Evolutionary conservation across 2,888 invertebrate species (phyloP), one percentile per base, ranked within the genome.

Genomic region (Apotomis capreana): DNA sequence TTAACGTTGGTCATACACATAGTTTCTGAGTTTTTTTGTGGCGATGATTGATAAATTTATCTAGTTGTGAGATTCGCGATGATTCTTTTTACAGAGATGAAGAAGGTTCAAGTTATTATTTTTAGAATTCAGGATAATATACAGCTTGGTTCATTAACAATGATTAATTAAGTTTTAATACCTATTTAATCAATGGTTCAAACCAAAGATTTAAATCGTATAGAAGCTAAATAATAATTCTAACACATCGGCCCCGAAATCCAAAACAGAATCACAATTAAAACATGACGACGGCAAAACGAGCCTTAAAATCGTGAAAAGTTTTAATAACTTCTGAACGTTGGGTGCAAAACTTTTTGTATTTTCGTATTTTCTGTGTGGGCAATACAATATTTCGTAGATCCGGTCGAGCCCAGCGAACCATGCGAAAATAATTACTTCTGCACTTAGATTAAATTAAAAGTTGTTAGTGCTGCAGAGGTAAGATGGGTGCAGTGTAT

Each of bases 351-450:
- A 67, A 67, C 57, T 67, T 65, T 65, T 65, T 68, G 64, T 69
- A 64, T 70, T 74, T 65, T 61, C 59, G 73, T 69, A 74, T 73
- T 65, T 74, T 74, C 58, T 70, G 58, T 73, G 74, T 58, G 44
- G 36, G 55, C 46, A 55, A 65, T 67, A 58, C 70, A 74, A 77
- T 76, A 74, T 75, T 76, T 77, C 76, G 75, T 76, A 74, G 74
- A 74, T 71, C 60, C 73, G 15, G 37, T 36, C 63, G 52, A 69
- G 64, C 69, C 74, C 63, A 62, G 62, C 68, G 73, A 71, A 74
- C 72, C 74, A 61, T 77, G 77, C 76, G 75, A 76, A 78, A 78
- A 77, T 78, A 76, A 78, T 78, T 76, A 76, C 76, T 74, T 70
- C 59, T 67, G 72, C 73, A 69, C 72, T 68, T 76, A 74, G 73